Conservation (phyloP, 2,888 invertebrate genomes). For the Melipona beecheii region DNA sequence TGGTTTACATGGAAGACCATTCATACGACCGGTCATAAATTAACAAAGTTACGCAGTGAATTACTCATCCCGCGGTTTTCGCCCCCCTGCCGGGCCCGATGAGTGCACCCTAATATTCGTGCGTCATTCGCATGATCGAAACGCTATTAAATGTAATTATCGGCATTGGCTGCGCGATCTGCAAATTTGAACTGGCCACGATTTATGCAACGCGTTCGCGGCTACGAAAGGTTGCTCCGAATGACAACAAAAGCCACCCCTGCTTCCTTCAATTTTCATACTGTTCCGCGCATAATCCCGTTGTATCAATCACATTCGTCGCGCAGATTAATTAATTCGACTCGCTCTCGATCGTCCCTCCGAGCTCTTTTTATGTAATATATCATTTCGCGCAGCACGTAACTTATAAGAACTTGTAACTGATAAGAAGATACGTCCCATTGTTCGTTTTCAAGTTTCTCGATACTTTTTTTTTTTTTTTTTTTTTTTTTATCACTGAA, state of each 20-base stretch:
- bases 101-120: not conserved
- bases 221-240: not conserved
- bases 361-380: no score
- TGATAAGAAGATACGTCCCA: no score
- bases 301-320: not conserved
- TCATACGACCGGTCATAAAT: slow-evolving; percentile 20
- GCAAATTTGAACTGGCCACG: slow-evolving; percentile 8
- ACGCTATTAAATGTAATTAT: slow-evolving; percentile 40
- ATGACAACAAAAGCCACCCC: not conserved
- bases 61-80: slow-evolving; percentile 23
- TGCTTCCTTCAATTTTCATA: not conserved
- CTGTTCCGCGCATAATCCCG: not conserved
- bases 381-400: no score
- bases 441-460: no score
- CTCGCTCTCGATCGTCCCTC: not conserved
- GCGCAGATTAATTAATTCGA: not conserved
- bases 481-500: no score
- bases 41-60: slow-evolving; percentile 15
- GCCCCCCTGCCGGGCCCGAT: not conserved
- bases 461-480: no score
- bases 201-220: slow-evolving; percentile 9
- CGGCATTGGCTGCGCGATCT: slow-evolving; percentile 21
- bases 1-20: not conserved
- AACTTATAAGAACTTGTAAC: no score
- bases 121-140: slow-evolving; percentile 27